These are phyloP conservation scores for Oreortyx pictus DNA, from an alignment of 2,797 vertebrate genomes.

Conservation along the genomic window DNA sequence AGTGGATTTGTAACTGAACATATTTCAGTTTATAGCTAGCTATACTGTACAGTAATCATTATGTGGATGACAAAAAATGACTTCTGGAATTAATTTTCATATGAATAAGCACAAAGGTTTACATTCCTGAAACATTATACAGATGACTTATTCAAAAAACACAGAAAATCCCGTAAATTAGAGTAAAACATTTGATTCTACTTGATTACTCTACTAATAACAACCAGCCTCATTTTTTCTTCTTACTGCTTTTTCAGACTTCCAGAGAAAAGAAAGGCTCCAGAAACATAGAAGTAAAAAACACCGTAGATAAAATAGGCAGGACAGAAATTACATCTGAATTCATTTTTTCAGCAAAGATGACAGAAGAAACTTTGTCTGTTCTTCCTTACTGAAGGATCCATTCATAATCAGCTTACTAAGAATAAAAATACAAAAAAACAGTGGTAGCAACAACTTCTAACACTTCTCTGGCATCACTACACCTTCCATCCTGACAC, in stretches of 20 bases:
- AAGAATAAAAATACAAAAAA: not conserved
- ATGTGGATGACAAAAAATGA: not conserved
- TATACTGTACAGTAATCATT: not conserved
- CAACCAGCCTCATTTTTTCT: not conserved
- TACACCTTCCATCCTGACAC: not conserved
- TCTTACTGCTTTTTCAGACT: not conserved
- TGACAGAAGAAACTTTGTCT: not conserved
- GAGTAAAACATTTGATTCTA: not conserved
- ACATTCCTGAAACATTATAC: not conserved
- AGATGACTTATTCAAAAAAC: not conserved
- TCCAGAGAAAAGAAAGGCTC: not conserved
- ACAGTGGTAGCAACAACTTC: not conserved
- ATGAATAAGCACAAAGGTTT: not conserved
- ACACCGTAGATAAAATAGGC: not conserved
- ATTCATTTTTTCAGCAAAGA: not conserved
- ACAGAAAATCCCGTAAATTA: not conserved
- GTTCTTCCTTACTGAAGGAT: not conserved
- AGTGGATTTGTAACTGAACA: not conserved
- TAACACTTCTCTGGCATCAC: not conserved
- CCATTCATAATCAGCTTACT: not conserved
- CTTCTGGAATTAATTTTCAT: not conserved
- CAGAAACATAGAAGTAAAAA: not conserved
- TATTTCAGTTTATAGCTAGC: not conserved
- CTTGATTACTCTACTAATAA: not conserved
- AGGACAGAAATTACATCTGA: not conserved